Percentiles rank a stretch among this genome's conserved stretches.
Evolutionary conservation across 2,113 vertebrate species (phyloP).

Genomic region (Thinocorus orbignyianus): DNA sequence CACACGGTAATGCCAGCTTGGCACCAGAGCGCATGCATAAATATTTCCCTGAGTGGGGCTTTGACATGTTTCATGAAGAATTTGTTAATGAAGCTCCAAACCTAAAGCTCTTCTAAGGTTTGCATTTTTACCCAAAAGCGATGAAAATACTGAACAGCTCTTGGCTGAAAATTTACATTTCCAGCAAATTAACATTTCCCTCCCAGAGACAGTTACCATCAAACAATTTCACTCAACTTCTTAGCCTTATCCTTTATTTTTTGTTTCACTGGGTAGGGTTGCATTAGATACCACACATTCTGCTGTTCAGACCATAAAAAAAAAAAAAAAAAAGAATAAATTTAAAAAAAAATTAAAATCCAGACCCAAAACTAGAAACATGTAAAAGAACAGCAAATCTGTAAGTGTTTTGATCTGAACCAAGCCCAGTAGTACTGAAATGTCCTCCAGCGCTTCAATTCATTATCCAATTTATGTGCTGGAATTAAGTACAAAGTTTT

Average conservation of each 20-base stretch:
- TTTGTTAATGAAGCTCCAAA: slow-evolving; percentile 9
- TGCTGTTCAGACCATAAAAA: not conserved
- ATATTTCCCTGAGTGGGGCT: not conserved
- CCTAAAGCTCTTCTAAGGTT: not conserved
- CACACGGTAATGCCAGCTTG: not conserved
- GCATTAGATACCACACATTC: not conserved
- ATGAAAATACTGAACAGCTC: not conserved
- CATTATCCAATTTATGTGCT: not conserved
- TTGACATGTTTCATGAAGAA: not conserved
- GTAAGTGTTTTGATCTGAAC: not conserved
- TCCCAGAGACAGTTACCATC: not conserved
- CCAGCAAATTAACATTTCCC: not conserved
- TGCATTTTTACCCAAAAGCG: not conserved
- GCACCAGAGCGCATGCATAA: not conserved
- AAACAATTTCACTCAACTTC: not conserved
- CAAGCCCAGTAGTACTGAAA: not conserved
- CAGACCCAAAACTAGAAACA: not conserved
- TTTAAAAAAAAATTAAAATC: not conserved
- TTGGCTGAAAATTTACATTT: not conserved
- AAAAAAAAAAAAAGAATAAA: too few relatives aligned
- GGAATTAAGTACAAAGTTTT: not conserved
- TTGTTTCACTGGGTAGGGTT: not conserved
- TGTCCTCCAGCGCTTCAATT: not conserved
- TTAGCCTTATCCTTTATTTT: not conserved
- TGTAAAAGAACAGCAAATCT: not conserved